A percentile compares a stretch with the other conserved stretches of the same genome.
Conservation (phyloP, 2,888 invertebrate genomes). For the Diploptera punctata region DNA sequence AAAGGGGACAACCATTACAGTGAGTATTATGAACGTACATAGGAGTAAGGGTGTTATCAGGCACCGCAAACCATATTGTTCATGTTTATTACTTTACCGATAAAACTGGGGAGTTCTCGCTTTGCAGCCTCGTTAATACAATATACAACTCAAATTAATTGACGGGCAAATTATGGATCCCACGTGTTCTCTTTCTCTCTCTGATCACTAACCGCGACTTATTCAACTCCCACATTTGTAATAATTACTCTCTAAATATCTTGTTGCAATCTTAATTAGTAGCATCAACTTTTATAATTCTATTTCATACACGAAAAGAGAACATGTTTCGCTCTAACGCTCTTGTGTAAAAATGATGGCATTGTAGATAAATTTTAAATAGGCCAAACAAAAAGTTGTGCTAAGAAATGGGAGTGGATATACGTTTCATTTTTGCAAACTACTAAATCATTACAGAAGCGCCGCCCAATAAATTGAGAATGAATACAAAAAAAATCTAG, state of each 20-base stretch:
- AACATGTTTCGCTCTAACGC: too few relatives aligned
- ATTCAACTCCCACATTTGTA: not conserved
- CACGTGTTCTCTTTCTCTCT: not conserved
- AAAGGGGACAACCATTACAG: too few relatives aligned
- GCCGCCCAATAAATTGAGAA: too few relatives aligned
- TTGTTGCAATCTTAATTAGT: not conserved
- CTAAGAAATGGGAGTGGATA: too few relatives aligned
- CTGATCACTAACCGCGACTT: not conserved
- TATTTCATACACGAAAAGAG: not conserved
- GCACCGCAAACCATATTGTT: constrained; percentile 3
- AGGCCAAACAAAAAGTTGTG: too few relatives aligned
- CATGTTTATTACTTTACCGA: not conserved
- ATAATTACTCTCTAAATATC: not conserved
- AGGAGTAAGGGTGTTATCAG: not conserved
- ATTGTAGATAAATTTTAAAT: too few relatives aligned
- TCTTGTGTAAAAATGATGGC: too few relatives aligned
- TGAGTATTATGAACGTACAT: too few relatives aligned
- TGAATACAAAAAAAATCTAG: too few relatives aligned
- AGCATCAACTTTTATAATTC: not conserved
- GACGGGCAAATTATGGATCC: not conserved
- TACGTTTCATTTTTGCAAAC: too few relatives aligned
- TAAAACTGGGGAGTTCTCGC: not conserved
- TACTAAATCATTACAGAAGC: too few relatives aligned
- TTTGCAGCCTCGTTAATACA: not conserved
- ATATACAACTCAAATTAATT: not conserved